These are phyloP conservation scores for Nymphalis polychloros DNA, from an alignment of 2,888 invertebrate species.

Conservation along the genomic window DNA sequence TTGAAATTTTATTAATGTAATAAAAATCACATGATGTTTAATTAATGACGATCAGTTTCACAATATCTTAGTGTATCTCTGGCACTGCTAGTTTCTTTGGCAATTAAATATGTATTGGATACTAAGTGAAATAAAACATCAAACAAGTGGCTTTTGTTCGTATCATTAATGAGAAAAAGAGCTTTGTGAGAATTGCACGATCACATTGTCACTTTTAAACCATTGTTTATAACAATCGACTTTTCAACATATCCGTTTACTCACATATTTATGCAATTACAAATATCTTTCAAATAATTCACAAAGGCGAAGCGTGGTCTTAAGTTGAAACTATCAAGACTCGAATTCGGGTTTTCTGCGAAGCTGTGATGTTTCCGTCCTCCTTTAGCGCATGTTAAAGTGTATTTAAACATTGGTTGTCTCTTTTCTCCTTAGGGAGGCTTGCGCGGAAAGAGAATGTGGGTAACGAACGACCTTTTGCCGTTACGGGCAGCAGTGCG, in stretches of 20 bases:
- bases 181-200: constrained; percentile 34
- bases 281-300: constrained; percentile 74
- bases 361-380: constrained; percentile 63
- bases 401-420: constrained; percentile 51
- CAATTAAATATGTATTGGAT: constrained; percentile 21
- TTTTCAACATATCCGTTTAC: constrained; percentile 59
- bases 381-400: constrained; percentile 47
- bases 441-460: constrained; percentile 83
- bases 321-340: constrained; percentile 79
- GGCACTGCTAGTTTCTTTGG: constrained; percentile 6
- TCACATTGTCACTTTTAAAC: constrained; percentile 42
- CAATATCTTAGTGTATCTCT: not conserved
- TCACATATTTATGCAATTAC: constrained; percentile 70
- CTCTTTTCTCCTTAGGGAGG: constrained; percentile 75
- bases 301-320: constrained; percentile 74
- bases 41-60: not conserved
- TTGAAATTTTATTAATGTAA: no score
- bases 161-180: constrained; percentile 40
- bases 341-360: constrained; percentile 77
- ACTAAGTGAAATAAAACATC: constrained; percentile 21
- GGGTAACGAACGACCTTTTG: constrained; percentile 81
- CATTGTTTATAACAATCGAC: constrained; percentile 42
- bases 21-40: not conserved
- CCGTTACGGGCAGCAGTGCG: constrained; percentile 79
- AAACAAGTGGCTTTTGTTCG: constrained; percentile 23